Evolutionary conservation across 2,797 vertebrate genomes (phyloP), one percentile per base, ranked within the genome.

Genomic region (Uromys caudimaculatus): DNA sequence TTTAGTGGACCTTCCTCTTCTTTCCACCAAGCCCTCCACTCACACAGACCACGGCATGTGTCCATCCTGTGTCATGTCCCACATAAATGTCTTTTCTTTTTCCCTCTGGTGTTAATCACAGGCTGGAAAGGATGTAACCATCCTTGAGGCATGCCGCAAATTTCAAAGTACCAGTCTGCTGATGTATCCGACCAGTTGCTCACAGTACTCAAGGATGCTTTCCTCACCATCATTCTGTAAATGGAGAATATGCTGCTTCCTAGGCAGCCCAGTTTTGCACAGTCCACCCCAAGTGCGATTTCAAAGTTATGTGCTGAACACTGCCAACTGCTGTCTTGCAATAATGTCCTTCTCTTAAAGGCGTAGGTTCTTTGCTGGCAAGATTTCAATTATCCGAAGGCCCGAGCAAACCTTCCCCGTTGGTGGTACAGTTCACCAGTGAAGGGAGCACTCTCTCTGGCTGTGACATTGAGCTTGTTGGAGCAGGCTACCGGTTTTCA

Each of bases 371-470:
- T 81, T 99, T 99, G 41, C 98, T 99, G 97, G 99, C 99, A 82
- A 99, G 99, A 92, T 99, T 99, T 98, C 99, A 99, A 97, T 98
- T 99, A 91, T 98, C 98, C 0, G 99, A 99, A 88, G 99, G 99
- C 62, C 99, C 99, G 2, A 99, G 99, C 98, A 99, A 98, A 96
- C 99, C 99, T 0, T 99, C 99, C 1, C 99, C 99, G 1, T 97
- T 99, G 97, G 98, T 99, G 0, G 99, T 99, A 90, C 99, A 99
- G 98, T 99, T 99, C 98, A 99, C 99, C 96, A 99, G 99, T 35
- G 99, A 99, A 98, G 99, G 99, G 19, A 99, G 99, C 99, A 99
- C 99, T 6, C 98, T 99, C 84, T 99, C 99, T 16, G 99, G 99
- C 88, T 99, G 99, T 4, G 99, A 99, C 98, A 99, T 99, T 91